A percentile compares a stretch with the other conserved stretches of the same genome.
These are phyloP conservation scores for Mamestra brassicae DNA, from an alignment of 2,888 invertebrate species.

Conservation along the genomic window DNA sequence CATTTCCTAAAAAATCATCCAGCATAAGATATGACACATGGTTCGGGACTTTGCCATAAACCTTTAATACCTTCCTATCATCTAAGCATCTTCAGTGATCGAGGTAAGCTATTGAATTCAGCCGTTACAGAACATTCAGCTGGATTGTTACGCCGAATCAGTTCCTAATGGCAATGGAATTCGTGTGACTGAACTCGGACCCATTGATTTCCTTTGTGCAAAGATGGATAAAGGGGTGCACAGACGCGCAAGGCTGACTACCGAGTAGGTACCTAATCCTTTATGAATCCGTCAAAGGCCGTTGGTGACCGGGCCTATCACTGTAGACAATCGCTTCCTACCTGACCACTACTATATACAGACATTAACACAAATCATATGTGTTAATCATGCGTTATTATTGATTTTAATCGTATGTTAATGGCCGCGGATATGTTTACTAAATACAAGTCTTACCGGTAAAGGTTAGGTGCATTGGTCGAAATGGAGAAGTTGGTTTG, in stretches of 20 bases:
- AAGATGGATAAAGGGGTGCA: not conserved
- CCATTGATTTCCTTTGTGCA: too few species aligned
- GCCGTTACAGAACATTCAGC: too few species aligned
- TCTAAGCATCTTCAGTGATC: too few species aligned
- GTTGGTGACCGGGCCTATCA: conserved; percentile 8
- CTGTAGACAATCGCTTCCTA: conserved; percentile 41
- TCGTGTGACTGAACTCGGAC: too few species aligned
- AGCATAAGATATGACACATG: too few species aligned
- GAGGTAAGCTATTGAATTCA: too few species aligned
- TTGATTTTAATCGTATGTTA: conserved; percentile 40
- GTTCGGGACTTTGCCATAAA: too few species aligned
- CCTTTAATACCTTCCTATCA: too few species aligned
- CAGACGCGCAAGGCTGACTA: conserved; percentile 2
- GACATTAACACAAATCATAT: conserved; percentile 35
- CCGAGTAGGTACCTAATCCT: not conserved
- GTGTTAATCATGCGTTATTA: conserved; percentile 34
- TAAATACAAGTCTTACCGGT: not conserved
- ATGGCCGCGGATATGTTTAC: conserved; percentile 28
- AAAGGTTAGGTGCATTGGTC: conserved; percentile 30
- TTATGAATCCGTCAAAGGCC: conserved; percentile 20
- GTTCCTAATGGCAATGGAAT: too few species aligned
- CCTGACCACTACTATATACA: conserved; percentile 19
- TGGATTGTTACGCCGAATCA: too few species aligned
- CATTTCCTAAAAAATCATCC: too few species aligned
- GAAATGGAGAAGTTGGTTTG: conserved; percentile 14